Conservation (phyloP, 2,113 vertebrate species). For the Oenanthe oenanthe region DNA sequence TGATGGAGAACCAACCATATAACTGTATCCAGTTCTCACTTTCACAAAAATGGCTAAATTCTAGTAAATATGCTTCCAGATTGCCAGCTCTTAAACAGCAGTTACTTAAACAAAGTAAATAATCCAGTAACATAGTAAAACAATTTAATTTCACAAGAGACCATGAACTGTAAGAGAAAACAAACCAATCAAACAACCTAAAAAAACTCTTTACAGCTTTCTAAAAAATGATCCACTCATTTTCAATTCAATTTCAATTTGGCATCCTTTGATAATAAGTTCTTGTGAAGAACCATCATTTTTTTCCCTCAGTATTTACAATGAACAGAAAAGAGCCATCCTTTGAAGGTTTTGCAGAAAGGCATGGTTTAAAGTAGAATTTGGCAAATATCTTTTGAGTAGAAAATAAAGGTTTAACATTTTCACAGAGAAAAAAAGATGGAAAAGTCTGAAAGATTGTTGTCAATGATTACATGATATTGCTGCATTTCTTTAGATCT, state of each 20-base stretch:
- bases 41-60: not conserved
- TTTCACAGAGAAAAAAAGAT: not conserved
- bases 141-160: not conserved
- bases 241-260: not conserved
- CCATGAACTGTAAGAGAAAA: not conserved
- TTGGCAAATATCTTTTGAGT: not conserved
- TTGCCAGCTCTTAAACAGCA: not conserved
- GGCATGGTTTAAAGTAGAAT: not conserved
- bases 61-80: not conserved
- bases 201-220: not conserved
- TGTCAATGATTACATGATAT: not conserved
- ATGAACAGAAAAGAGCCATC: not conserved
- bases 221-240: not conserved
- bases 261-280: not conserved
- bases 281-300: not conserved
- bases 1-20: fast-evolving
- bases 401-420: not conserved
- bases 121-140: not conserved
- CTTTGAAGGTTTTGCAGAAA: not conserved
- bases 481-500: not conserved
- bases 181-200: not conserved
- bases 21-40: not conserved
- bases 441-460: not conserved
- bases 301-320: not conserved
- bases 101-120: not conserved